Conservation (phyloP, 2,888 invertebrate species). For the Brachylomia viminalis region DNA sequence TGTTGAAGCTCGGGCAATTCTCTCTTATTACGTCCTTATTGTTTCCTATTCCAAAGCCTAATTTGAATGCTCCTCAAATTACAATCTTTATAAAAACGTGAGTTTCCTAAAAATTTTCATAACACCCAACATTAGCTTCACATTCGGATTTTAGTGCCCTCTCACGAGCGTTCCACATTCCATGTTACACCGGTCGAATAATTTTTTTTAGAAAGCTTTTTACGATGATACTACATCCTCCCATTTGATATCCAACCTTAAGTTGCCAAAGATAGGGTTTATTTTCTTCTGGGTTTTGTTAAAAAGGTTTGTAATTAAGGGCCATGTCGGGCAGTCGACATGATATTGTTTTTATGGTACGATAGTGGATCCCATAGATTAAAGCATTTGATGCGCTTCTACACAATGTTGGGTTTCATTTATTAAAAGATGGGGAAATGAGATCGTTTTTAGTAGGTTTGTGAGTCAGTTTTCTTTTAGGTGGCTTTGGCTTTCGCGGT, state of each 20-base stretch:
- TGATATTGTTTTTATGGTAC: slow-evolving; percentile 89
- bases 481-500: background rate
- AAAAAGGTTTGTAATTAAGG: slow-evolving; percentile 84
- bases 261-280: slow-evolving; percentile 46
- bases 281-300: slow-evolving; percentile 53
- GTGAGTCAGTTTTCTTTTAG: slow-evolving; percentile 4
- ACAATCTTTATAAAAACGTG: slow-evolving; percentile 3
- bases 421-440: slow-evolving; percentile 59
- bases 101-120: slow-evolving; percentile 70
- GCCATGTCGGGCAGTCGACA: slow-evolving; percentile 80
- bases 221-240: slow-evolving; percentile 62
- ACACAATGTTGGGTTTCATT: slow-evolving; percentile 63
- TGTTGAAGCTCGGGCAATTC: no score
- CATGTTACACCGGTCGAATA: slow-evolving; percentile 81
- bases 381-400: slow-evolving; percentile 79
- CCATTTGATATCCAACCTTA: slow-evolving; percentile 67
- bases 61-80: slow-evolving; percentile 11
- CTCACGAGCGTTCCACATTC: slow-evolving; percentile 85
- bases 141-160: slow-evolving; percentile 72
- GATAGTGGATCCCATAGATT: slow-evolving; percentile 86
- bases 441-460: slow-evolving; percentile 26
- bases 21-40: background rate
- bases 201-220: slow-evolving; percentile 89
- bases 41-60: background rate
- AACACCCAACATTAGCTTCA: slow-evolving; percentile 69